Percentiles rank a stretch among this genome's conserved stretches.
Evolutionary conservation across 1,140 invertebrate species (phyloP).

Genomic region (Pseudobourletiella spinata): DNA sequence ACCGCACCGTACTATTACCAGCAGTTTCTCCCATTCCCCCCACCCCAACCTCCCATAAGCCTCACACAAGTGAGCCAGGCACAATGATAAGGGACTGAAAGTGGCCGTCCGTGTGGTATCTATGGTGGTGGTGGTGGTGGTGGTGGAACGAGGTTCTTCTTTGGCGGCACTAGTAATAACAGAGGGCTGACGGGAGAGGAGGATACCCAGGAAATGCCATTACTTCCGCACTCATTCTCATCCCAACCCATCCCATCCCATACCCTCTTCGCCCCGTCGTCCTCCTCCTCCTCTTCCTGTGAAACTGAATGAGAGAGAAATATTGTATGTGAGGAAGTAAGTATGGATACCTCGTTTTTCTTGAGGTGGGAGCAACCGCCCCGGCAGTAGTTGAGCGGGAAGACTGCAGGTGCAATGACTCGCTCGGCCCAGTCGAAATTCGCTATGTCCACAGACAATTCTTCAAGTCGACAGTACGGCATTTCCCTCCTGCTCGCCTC

Average conservation of each 20-base stretch:
- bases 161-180: too few species aligned
- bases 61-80: too few species aligned
- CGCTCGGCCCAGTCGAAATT: neutral
- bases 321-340: neutral
- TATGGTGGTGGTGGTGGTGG: too few species aligned
- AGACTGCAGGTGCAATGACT: slow-evolving; percentile 8
- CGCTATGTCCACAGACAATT: slow-evolving; percentile 3
- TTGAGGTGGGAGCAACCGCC: neutral
- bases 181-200: neutral
- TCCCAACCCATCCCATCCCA: neutral
- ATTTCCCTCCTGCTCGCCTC: neutral
- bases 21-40: too few species aligned
- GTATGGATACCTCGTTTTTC: neutral
- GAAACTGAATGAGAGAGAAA: neutral
- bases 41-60: too few species aligned
- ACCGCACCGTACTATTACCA: too few species aligned
- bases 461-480: neutral
- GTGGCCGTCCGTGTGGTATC: too few species aligned
- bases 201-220: neutral
- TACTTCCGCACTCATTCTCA: neutral
- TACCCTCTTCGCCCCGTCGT: neutral
- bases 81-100: too few species aligned
- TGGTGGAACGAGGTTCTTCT: too few species aligned
- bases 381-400: slow-evolving; percentile 3
- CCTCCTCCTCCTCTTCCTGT: neutral